Percentiles rank a stretch among this genome's conserved stretches.
phyloP scores from a whole-genome alignment of 2,888 invertebrate species.

The Leptodirus hochenwartii region DNA sequence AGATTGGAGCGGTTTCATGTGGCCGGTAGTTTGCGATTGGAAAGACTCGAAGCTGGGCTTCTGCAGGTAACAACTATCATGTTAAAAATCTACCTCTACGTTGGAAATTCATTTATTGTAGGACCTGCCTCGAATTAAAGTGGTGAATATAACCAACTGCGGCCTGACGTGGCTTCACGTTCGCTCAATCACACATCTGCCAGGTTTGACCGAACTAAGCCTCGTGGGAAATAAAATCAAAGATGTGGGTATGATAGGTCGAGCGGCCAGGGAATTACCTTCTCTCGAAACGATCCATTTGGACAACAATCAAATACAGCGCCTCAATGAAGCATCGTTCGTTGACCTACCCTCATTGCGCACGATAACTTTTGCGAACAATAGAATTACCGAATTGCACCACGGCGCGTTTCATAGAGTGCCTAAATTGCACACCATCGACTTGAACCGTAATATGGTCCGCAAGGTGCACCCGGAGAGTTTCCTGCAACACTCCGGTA shows the following conservation, averaged over 20 bases:
- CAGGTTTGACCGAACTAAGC: constrained; percentile 49
- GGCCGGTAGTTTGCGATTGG: constrained; percentile 46
- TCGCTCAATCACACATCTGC: constrained; percentile 51
- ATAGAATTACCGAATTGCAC: constrained; percentile 54
- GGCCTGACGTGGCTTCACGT: constrained; percentile 64
- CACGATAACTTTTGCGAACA: constrained; percentile 48
- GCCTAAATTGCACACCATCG: constrained; percentile 49
- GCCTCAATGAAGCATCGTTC: constrained; percentile 58
- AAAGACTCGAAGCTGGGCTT: constrained; percentile 51
- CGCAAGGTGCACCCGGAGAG: constrained; percentile 66
- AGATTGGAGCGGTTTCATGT: constrained; percentile 57
- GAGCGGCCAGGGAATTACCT: constrained; percentile 58
- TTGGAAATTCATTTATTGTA: no score
- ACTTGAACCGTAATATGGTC: constrained; percentile 60
- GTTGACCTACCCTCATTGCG: constrained; percentile 56
- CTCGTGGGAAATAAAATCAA: constrained; percentile 52
- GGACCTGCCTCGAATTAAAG: constrained; percentile 36
- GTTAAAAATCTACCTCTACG: constrained; percentile 36
- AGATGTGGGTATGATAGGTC: constrained; percentile 68
- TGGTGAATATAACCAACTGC: constrained; percentile 59
- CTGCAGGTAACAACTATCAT: no score
- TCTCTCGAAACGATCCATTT: constrained; percentile 48
- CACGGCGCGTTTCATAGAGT: constrained; percentile 69
- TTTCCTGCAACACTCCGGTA: constrained; percentile 54
- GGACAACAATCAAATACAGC: constrained; percentile 51